A percentile compares a stretch with the other conserved stretches of the same genome.
phyloP scores from a whole-genome alignment of 2,797 vertebrate species.

The Hafferia zeledoni region DNA sequence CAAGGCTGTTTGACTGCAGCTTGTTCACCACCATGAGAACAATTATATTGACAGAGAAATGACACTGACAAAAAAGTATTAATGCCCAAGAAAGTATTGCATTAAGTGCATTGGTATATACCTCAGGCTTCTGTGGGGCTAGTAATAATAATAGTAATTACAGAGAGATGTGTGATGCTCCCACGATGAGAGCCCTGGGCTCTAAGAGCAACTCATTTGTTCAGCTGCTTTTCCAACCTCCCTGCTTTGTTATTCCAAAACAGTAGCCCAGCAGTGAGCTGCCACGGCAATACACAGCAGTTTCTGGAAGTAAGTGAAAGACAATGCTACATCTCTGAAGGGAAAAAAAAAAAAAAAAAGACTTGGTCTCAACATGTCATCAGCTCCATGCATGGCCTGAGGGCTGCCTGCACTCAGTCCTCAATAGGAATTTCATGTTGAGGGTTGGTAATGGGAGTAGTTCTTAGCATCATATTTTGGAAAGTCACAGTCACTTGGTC shows the following conservation, averaged over 20 bases:
- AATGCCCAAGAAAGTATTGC: background rate
- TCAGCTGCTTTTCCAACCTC: background rate
- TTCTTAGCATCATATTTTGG: background rate
- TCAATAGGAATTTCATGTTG: background rate
- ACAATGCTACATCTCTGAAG: background rate
- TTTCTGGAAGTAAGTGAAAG: background rate
- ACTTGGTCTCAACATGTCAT: background rate
- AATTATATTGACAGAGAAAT: background rate
- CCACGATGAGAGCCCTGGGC: background rate
- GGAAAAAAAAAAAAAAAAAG: background rate
- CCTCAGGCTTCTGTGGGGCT: background rate
- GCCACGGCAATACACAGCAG: background rate
- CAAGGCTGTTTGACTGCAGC: background rate
- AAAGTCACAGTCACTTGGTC: background rate
- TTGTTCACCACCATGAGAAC: background rate
- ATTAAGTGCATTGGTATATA: background rate
- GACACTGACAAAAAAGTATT: background rate
- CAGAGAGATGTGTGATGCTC: background rate
- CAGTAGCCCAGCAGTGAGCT: background rate
- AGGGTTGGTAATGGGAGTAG: background rate
- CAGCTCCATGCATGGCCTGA: background rate
- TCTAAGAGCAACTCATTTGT: background rate
- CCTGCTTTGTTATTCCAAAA: background rate
- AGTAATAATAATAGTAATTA: background rate
- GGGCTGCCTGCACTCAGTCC: background rate